Evolutionary conservation across 2,797 vertebrate species (phyloP).

Genomic region (Schizothorax lantsangensis): DNA sequence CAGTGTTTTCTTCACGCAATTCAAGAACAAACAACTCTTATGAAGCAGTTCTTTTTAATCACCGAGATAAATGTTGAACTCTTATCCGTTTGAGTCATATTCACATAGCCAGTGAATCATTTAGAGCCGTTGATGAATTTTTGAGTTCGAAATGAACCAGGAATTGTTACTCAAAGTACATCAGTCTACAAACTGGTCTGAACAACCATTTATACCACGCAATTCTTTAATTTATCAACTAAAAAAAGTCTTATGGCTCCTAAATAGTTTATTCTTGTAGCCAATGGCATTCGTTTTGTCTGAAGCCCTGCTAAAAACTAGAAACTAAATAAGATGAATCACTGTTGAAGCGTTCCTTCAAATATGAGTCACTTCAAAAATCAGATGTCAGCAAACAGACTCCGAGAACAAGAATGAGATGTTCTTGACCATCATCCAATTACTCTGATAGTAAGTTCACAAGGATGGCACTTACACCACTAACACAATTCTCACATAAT

Average conservation of each 20-base stretch:
- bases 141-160: not conserved
- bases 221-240: not conserved
- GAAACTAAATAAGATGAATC: not conserved
- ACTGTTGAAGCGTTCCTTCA: not conserved
- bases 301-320: not conserved
- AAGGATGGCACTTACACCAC: not conserved
- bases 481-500: not conserved
- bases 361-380: not conserved
- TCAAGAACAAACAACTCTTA: not conserved
- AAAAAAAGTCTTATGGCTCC: not conserved
- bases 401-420: not conserved
- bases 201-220: not conserved
- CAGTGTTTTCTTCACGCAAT: not conserved
- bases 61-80: not conserved
- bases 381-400: not conserved
- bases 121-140: not conserved
- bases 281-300: not conserved
- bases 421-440: not conserved
- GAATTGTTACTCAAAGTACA: not conserved
- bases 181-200: not conserved
- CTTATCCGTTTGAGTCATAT: not conserved
- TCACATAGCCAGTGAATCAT: not conserved
- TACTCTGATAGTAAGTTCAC: conserved; percentile 5
- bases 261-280: too few species aligned
- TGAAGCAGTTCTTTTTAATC: not conserved